Percentiles rank a stretch among this genome's conserved stretches.
These are phyloP conservation scores for Ormyrus pomaceus DNA, from an alignment of 2,888 invertebrate species.

Conservation along the genomic window DNA sequence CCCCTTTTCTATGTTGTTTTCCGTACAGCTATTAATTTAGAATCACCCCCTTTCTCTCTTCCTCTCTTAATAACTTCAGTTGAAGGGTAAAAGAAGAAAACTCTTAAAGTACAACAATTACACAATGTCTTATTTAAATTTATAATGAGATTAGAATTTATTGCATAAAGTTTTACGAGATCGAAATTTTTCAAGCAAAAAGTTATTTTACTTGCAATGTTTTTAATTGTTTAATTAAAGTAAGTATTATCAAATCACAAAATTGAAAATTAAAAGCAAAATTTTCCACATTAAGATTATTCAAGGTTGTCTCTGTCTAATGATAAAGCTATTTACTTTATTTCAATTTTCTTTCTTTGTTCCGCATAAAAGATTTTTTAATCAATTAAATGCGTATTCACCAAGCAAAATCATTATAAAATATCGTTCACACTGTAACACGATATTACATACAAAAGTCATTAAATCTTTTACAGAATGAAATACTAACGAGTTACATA, in stretches of 20 bases:
- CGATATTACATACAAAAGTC: no score
- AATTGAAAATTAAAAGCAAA: no score
- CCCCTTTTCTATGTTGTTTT: constrained; percentile 16
- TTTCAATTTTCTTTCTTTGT: background rate
- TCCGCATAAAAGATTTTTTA: background rate
- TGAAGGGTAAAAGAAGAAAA: constrained; percentile 5
- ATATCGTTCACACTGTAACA: no score
- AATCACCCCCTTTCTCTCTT: constrained; percentile 12
- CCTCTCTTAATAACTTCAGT: background rate
- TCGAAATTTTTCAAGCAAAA: background rate
- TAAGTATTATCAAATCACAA: no score
- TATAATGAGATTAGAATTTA: background rate
- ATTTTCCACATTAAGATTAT: no score
- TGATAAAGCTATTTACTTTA: background rate
- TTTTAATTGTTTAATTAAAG: no score
- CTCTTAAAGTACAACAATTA: constrained; percentile 32
- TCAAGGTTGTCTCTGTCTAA: no score
- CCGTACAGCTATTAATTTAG: constrained; percentile 24
- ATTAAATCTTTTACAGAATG: no score
- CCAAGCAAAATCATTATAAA: no score
- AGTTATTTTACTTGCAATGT: no score
- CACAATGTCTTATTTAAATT: constrained; percentile 11
- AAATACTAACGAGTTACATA: background rate
- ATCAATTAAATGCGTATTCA: no score
- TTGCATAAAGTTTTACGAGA: background rate